Percentiles rank a stretch among this genome's conserved stretches.
Evolutionary conservation across 2,797 vertebrate genomes (phyloP).

Genomic region (Gallinago solitaria): DNA sequence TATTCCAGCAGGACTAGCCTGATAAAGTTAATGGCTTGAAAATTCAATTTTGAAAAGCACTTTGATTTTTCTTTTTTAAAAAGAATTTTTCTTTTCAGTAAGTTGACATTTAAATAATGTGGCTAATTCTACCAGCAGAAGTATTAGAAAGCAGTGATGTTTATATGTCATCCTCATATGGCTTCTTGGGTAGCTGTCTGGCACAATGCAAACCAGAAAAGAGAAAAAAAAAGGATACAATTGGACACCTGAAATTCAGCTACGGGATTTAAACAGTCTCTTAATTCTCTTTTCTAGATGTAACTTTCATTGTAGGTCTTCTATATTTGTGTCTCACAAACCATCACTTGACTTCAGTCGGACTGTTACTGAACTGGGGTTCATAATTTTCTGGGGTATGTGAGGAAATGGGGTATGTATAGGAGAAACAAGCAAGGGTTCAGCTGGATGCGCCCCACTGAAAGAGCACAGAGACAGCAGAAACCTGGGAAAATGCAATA

Average conservation of each 20-base stretch:
- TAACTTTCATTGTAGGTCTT: not conserved
- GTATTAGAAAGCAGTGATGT: not conserved
- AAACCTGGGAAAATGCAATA: not conserved
- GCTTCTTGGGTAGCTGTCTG: not conserved
- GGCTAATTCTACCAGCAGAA: constrained; percentile 12
- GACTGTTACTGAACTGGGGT: not conserved
- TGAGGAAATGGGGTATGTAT: not conserved
- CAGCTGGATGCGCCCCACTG: not conserved
- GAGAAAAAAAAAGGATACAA: not conserved
- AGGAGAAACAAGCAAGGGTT: not conserved
- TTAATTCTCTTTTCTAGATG: not conserved
- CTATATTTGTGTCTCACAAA: not conserved
- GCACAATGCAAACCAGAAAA: not conserved
- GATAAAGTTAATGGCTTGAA: constrained; percentile 30
- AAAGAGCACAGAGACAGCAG: not conserved
- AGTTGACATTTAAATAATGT: constrained; percentile 10
- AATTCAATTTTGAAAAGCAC: constrained; percentile 32
- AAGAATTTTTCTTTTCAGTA: not conserved
- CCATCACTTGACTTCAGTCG: not conserved
- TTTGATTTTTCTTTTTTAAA: constrained; percentile 6
- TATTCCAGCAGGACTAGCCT: not conserved
- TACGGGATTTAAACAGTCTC: not conserved
- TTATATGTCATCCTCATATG: not conserved
- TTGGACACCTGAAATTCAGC: not conserved
- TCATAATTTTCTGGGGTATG: not conserved